phyloP scores from a whole-genome alignment of 2,113 vertebrate species.

The Neotragus pygmaeus region DNA sequence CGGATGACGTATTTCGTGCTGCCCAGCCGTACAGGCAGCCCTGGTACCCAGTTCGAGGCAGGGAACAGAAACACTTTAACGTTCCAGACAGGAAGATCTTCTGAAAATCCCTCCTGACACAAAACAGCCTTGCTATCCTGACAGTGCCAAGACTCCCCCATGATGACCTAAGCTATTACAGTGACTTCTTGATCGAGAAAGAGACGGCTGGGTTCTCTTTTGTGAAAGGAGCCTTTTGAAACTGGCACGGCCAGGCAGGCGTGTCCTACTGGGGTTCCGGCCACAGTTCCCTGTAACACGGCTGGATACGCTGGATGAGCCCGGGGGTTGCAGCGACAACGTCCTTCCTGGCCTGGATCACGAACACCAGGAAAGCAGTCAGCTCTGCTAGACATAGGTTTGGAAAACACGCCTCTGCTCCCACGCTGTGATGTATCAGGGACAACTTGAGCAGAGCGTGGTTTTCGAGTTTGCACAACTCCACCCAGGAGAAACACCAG shows the following conservation, averaged over 20 bases:
- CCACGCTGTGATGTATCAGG: fast-evolving
- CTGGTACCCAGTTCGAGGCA: fast-evolving
- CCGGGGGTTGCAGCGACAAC: fast-evolving
- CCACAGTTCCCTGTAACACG: fast-evolving
- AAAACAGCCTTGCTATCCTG: fast-evolving
- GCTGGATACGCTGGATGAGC: fast-evolving
- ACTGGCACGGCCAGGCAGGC: background rate
- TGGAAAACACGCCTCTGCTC: fast-evolving
- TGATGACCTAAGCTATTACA: fast-evolving
- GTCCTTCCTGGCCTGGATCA: background rate
- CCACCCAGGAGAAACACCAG: background rate
- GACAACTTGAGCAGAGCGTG: fast-evolving
- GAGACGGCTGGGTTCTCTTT: fast-evolving
- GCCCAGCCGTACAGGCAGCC: background rate
- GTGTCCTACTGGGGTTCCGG: fast-evolving
- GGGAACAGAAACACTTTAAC: background rate
- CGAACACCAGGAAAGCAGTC: fast-evolving
- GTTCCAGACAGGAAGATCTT: fast-evolving
- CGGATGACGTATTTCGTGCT: fast-evolving
- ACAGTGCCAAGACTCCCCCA: background rate
- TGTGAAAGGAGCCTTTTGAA: background rate
- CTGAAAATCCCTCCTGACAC: background rate
- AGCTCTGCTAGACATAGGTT: fast-evolving
- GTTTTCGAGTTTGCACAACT: fast-evolving
- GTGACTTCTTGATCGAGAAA: fast-evolving